Evolutionary conservation across 2,888 invertebrate genomes (phyloP).

Genomic region (Cephus sareptanus): DNA sequence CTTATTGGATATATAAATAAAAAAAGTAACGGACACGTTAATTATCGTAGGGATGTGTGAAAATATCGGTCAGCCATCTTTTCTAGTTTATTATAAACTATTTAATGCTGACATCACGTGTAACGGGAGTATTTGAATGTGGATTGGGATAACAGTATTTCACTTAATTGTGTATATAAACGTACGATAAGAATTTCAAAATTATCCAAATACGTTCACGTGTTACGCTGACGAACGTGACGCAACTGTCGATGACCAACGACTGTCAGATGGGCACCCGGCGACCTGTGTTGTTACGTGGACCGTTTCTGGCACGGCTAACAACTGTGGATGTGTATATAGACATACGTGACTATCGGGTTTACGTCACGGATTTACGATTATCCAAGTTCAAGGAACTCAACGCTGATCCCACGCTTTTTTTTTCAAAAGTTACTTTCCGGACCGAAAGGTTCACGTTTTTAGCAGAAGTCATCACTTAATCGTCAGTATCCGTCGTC

Average conservation of each 20-base stretch:
- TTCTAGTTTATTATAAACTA: not conserved
- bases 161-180: not conserved
- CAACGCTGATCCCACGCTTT: not conserved
- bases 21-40: not conserved
- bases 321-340: not conserved
- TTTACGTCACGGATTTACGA: not conserved
- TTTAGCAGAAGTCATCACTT: not conserved
- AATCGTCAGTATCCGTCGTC: not conserved
- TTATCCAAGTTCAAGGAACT: conserved; percentile 8
- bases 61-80: not conserved
- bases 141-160: not conserved
- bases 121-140: not conserved
- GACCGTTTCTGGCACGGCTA: not conserved
- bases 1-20: not conserved
- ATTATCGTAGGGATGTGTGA: not conserved
- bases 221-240: not conserved
- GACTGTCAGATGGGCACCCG: not conserved
- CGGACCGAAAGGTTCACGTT: not conserved
- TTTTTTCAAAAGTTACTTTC: not conserved
- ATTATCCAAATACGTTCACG: not conserved
- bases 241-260: not conserved
- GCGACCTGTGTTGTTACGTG: not conserved
- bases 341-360: not conserved
- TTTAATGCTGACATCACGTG: not conserved
- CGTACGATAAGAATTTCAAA: not conserved